These are phyloP conservation scores for Planiliza haematocheilus DNA, from an alignment of 2,113 vertebrate species.

Conservation along the genomic window DNA sequence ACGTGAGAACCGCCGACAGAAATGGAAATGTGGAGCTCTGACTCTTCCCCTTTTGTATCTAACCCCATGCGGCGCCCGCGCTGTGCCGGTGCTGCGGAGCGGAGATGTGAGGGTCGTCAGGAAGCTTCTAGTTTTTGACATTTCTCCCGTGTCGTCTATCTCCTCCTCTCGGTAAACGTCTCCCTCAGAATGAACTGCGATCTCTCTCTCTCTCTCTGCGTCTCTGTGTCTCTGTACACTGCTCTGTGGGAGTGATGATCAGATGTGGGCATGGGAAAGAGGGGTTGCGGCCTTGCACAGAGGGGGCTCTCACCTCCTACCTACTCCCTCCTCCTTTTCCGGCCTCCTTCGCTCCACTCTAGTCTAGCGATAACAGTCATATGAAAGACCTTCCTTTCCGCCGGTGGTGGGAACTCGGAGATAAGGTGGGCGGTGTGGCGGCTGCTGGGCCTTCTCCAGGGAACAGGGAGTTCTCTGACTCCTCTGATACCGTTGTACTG, in stretches of 20 bases:
- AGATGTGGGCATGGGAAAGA: constrained; percentile 60
- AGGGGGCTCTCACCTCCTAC: constrained; percentile 46
- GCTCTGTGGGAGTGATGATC: constrained; percentile 34
- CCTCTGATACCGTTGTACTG: constrained; percentile 61
- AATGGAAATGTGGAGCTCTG: constrained; percentile 40
- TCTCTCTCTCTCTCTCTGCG: constrained; percentile 11
- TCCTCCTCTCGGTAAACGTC: constrained; percentile 19
- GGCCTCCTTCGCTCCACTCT: constrained; percentile 34
- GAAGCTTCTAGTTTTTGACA: constrained; percentile 40
- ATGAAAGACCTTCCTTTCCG: constrained; percentile 74
- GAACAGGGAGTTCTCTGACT: constrained; percentile 79
- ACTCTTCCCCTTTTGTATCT: constrained; percentile 14
- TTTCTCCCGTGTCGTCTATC: constrained; percentile 36
- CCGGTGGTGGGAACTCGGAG: constrained; percentile 68
- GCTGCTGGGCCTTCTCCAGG: constrained; percentile 72
- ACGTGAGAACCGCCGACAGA: constrained; percentile 29
- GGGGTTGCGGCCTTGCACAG: constrained; percentile 42
- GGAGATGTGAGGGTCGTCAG: constrained; percentile 51
- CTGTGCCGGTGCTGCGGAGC: constrained; percentile 36
- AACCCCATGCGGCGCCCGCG: constrained; percentile 11
- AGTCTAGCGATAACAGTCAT: constrained; percentile 67
- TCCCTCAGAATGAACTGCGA: constrained; percentile 27
- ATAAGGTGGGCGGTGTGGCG: constrained; percentile 61
- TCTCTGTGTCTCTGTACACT: constrained; percentile 2
- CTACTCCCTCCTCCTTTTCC: constrained; percentile 24